Evolutionary conservation across 2,113 vertebrate genomes (phyloP).

Genomic region (Anguilla japonica): DNA sequence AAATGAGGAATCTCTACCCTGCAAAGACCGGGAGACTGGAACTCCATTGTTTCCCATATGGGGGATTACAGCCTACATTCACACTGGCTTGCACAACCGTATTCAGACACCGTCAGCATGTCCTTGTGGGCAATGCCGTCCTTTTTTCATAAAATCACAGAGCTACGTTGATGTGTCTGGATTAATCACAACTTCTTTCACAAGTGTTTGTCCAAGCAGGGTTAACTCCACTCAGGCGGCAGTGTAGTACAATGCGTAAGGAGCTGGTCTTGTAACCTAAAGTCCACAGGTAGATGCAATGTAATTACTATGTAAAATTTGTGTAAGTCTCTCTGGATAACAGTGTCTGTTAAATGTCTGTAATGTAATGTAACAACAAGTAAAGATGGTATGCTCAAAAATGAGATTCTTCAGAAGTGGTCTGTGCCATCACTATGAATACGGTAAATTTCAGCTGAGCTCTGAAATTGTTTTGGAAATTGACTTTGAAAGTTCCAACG

Average conservation of each 20-base stretch:
- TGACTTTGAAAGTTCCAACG: no score
- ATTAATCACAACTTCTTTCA: neutral
- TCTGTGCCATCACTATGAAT: no score
- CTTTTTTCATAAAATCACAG: conserved; percentile 7
- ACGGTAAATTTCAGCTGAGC: no score
- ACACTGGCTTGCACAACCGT: neutral
- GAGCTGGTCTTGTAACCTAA: no score
- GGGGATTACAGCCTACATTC: neutral
- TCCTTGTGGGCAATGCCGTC: conserved; percentile 9
- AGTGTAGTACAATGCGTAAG: no score
- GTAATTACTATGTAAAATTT: no score
- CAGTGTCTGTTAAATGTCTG: no score
- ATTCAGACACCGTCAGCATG: neutral
- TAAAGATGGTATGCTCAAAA: neutral
- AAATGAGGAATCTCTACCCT: no score
- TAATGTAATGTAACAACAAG: neutral
- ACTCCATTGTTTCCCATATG: neutral
- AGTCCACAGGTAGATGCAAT: no score
- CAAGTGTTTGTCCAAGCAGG: neutral
- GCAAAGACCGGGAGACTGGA: no score
- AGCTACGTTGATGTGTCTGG: neutral
- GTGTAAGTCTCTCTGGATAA: no score
- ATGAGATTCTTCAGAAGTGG: neutral
- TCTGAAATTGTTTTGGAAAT: no score
- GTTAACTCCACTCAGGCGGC: neutral